A percentile compares a stretch with the other conserved stretches of the same genome.
Evolutionary conservation across 2,113 vertebrate species (phyloP).

Genomic region (Calyptommatus sinebrachiatus): DNA sequence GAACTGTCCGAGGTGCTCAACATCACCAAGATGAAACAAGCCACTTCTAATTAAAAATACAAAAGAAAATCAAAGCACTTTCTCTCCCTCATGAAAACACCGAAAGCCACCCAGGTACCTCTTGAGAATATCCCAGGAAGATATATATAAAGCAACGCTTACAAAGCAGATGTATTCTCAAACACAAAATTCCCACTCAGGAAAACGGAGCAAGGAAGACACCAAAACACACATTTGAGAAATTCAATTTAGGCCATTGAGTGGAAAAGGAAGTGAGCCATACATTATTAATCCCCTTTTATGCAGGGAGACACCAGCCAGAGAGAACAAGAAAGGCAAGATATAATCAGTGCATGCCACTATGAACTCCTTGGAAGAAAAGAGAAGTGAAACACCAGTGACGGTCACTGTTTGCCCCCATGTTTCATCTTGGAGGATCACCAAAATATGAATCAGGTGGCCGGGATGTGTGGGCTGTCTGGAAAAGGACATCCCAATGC

Average conservation of each 20-base stretch:
- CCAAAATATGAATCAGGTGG: no score
- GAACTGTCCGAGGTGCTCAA: no score
- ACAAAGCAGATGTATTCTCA: background rate
- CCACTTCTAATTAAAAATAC: background rate
- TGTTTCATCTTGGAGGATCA: no score
- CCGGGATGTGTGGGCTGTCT: no score
- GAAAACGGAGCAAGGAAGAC: conserved; percentile 1
- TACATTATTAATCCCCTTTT: conserved; percentile 8
- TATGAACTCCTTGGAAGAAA: no score
- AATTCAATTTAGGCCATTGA: conserved; percentile 27
- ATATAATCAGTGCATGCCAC: background rate
- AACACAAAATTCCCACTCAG: background rate
- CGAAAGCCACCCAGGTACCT: background rate
- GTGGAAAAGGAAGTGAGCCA: conserved; percentile 3
- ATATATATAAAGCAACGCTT: background rate
- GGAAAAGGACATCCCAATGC: no score
- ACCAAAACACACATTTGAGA: conserved; percentile 11
- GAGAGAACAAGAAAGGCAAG: background rate
- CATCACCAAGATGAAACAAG: background rate
- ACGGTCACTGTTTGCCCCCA: no score
- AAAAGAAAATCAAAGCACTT: no score
- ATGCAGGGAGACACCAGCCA: background rate
- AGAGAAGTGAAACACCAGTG: no score
- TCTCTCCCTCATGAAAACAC: background rate
- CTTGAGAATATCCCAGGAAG: background rate